A percentile compares a stretch with the other conserved stretches of the same genome.
These are phyloP conservation scores for Ectropis grisescens DNA, from an alignment of 1,140 invertebrate species.

Conservation along the genomic window DNA sequence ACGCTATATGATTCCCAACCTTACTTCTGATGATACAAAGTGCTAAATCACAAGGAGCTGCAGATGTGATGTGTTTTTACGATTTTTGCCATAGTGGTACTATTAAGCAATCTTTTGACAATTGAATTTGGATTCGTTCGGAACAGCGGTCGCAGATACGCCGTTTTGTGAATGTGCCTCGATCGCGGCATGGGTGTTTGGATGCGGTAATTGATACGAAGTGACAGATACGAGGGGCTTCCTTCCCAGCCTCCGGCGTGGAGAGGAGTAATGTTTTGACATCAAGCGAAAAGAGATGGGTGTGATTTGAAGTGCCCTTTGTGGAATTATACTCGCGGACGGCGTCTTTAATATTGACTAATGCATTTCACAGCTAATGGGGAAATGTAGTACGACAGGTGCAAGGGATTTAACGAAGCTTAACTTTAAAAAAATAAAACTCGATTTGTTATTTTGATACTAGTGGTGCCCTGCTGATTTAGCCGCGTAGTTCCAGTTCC, in stretches of 20 bases:
- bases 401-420: conserved; percentile 30
- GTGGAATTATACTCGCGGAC: conserved; percentile 64
- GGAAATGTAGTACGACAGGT: conserved; percentile 53
- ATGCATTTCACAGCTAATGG: conserved; percentile 64
- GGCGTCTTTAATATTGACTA: conserved; percentile 67
- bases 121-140: conserved; percentile 66
- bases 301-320: conserved; percentile 69
- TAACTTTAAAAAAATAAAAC: conserved; percentile 15
- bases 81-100: conserved; percentile 35
- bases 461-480: too few relatives aligned
- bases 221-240: conserved; percentile 60
- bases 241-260: conserved; percentile 48
- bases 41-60: too few relatives aligned
- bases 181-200: conserved; percentile 48
- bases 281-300: conserved; percentile 61
- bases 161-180: conserved; percentile 41
- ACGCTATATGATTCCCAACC: too few relatives aligned
- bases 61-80: too few relatives aligned
- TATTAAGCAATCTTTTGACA: conserved; percentile 65
- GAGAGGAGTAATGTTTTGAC: conserved; percentile 64
- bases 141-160: too few relatives aligned
- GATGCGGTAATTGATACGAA: conserved; percentile 67
- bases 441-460: too few relatives aligned
- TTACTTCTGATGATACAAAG: too few relatives aligned
- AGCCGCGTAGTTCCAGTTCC: too few relatives aligned